Percentiles rank a stretch among this genome's conserved stretches.
Evolutionary conservation across 2,888 invertebrate genomes (phyloP).

Genomic region (Andrena chrysosceles): DNA sequence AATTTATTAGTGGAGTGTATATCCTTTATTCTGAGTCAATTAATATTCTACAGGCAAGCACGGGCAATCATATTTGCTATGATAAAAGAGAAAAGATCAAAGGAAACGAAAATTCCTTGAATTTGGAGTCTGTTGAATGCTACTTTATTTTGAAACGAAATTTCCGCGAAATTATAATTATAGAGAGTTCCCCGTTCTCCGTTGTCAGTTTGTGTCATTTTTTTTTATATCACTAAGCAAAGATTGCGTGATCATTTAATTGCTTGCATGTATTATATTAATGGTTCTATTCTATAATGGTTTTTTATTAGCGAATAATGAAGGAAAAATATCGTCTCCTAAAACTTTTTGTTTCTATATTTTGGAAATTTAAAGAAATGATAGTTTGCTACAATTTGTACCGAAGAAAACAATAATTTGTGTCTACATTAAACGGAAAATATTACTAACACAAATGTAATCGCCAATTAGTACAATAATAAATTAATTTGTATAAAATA

Average conservation of each 20-base stretch:
- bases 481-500: background rate
- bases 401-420: background rate
- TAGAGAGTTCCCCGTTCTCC: no score
- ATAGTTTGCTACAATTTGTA: constrained; percentile 8
- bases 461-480: background rate
- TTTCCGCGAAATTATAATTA: no score
- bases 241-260: no score
- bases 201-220: no score
- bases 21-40: background rate
- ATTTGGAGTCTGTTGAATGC: no score
- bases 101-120: background rate
- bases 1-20: constrained; percentile 59
- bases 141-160: no score
- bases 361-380: background rate
- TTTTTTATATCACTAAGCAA: no score
- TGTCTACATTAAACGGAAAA: background rate
- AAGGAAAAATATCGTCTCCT: background rate
- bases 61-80: background rate
- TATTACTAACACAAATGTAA: background rate
- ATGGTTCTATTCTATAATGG: background rate
- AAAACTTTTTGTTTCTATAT: constrained; percentile 5
- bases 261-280: no score
- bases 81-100: background rate
- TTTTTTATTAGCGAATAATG: background rate
- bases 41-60: background rate